These are phyloP conservation scores for Pagrus major DNA, from an alignment of 2,113 vertebrate genomes.

Conservation along the genomic window DNA sequence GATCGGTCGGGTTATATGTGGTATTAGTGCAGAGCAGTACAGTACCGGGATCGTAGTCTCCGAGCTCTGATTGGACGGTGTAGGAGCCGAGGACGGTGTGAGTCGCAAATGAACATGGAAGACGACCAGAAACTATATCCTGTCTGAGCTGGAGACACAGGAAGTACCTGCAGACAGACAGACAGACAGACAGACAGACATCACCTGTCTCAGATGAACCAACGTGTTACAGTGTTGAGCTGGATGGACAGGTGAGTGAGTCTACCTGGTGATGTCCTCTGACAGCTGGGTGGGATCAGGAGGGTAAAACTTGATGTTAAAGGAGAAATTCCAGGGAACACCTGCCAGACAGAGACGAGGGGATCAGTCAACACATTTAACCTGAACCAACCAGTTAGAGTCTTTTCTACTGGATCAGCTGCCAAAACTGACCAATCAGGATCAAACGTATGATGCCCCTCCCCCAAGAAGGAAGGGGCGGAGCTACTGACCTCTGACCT, in stretches of 20 bases:
- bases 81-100: conserved; percentile 94
- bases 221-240: not conserved
- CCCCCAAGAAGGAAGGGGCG: not conserved
- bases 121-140: conserved; percentile 91
- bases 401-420: not conserved
- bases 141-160: conserved; percentile 96
- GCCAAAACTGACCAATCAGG: not conserved
- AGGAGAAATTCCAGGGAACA: conserved; percentile 95
- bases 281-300: conserved; percentile 95
- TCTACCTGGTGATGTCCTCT: conserved; percentile 96
- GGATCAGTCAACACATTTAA: not conserved
- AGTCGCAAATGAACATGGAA: conserved; percentile 96
- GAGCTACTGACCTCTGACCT: conserved; percentile 92
- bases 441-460: not conserved
- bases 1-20: too few relatives aligned
- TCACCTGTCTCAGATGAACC: not conserved
- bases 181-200: not conserved
- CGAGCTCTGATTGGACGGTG: conserved; percentile 95
- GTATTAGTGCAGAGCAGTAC: not conserved
- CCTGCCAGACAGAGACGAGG: conserved; percentile 78
- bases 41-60: conserved; percentile 89
- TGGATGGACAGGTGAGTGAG: conserved; percentile 6
- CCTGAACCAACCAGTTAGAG: too few relatives aligned
- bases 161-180: conserved; percentile 89
- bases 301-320: conserved; percentile 98